Conservation (phyloP, 2,113 vertebrate species). For the Porphyrio hochstetteri region DNA sequence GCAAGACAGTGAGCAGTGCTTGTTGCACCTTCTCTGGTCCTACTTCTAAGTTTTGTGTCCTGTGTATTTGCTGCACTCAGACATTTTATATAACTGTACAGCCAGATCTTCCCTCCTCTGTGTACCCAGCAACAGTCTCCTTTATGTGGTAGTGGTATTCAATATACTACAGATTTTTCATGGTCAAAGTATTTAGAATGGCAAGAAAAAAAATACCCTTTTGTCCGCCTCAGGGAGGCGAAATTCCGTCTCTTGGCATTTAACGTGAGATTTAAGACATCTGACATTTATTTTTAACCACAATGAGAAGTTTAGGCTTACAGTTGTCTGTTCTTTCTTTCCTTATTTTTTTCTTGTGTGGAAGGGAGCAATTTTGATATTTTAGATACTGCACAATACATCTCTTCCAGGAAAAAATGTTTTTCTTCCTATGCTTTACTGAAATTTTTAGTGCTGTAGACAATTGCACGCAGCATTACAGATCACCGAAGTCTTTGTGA, state of each 20-base stretch:
- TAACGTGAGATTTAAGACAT: neutral
- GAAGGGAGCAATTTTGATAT: neutral
- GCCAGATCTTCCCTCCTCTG: neutral
- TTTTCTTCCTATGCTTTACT: neutral
- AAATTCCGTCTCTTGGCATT: neutral
- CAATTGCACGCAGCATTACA: neutral
- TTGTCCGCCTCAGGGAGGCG: neutral
- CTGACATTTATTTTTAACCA: neutral
- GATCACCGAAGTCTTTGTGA: neutral
- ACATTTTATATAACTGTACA: no score
- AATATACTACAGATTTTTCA: neutral
- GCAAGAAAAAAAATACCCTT: neutral
- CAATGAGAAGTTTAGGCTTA: neutral
- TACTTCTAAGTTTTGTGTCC: accelerated
- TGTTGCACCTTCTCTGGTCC: neutral
- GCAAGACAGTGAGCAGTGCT: accelerated
- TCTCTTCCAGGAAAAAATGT: neutral
- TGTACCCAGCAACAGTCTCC: neutral
- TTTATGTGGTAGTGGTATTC: neutral
- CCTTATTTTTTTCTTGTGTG: neutral
- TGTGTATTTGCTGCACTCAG: accelerated
- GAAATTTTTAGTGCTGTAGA: neutral
- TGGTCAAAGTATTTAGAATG: accelerated
- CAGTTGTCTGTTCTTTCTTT: neutral
- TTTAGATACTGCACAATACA: neutral